Evolutionary conservation across 2,113 vertebrate genomes (phyloP).

Genomic region (Psophia crepitans): DNA sequence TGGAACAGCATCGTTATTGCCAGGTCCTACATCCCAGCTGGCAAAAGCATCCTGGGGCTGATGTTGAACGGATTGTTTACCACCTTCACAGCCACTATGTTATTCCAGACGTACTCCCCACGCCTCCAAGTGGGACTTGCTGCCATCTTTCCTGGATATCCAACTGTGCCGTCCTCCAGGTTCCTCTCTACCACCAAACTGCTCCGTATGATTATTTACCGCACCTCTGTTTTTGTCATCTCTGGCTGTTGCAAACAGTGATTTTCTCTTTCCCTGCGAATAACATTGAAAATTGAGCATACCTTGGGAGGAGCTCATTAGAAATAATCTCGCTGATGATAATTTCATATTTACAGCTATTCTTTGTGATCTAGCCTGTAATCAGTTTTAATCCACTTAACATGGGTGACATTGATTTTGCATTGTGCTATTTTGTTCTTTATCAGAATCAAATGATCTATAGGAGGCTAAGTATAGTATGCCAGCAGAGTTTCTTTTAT

Average conservation of each 20-base stretch:
- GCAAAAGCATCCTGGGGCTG: background rate
- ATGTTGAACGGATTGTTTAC: background rate
- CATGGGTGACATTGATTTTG: background rate
- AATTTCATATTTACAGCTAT: slow-evolving; percentile 11
- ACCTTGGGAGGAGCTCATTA: background rate
- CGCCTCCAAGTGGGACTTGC: background rate
- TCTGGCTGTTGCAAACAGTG: background rate
- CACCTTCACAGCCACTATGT: background rate
- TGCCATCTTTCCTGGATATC: background rate
- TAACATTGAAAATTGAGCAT: background rate
- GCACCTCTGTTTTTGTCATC: background rate
- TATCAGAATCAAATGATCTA: background rate
- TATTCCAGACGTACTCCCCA: background rate
- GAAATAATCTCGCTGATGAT: background rate
- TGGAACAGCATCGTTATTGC: background rate
- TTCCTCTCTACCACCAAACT: background rate
- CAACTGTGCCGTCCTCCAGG: background rate
- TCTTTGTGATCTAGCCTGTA: background rate
- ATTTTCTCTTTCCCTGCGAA: background rate
- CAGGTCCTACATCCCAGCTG: background rate
- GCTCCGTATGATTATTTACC: background rate
- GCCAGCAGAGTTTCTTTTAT: background rate
- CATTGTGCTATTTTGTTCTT: background rate
- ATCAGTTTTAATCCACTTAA: slow-evolving; percentile 20
- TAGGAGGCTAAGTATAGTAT: background rate